Evolutionary conservation across 2,797 vertebrate species (phyloP), one percentile per base, ranked within the genome.

Genomic region (Rhinella marina): DNA sequence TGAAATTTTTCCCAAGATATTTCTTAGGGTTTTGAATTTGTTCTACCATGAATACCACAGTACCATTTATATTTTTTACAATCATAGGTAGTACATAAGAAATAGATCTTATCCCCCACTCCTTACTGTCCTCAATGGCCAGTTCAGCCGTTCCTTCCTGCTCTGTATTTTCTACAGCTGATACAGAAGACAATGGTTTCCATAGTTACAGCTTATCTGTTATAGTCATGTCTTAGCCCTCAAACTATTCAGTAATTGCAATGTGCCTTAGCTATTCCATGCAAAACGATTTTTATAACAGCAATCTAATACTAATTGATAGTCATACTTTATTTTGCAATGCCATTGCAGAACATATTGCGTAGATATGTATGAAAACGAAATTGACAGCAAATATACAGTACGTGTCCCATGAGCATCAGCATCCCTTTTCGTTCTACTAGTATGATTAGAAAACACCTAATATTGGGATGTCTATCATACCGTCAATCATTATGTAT

Each of bases 151-250:
- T 16, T 11, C 17, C 81, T 27, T 32, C n/a, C 23, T 17, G 7
- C 82, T 32, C 50, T 64, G 19, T 77, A 41, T 27, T 75, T 85
- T 57, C 48, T 48, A 16, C 75, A 86, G 41, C 52, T 76, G n/a
- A 78, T 86, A 76, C 52, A 66, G 72, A 64, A 77, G 10, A 64
- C 73, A 50, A 68, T 25, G 21, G 78, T 87, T 87, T 59, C 85
- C 85, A 87, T 87, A 79, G 85, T 41, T 81, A 87, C 78, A 72
- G 78, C 23, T 81, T 57, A 62, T 62, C 59, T 62, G 21, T 62
- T 21, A 62, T 21, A 9, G 19, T 23, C 59, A 62, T 23, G 59
- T 62, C 21, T 62, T 62, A 21, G 59, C 59, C 59, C 59, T 62
- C 7, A 21, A 21, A 62, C 59, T 62, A 62, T 16, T 16, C 16